Percentiles rank a stretch among this genome's conserved stretches.
Conservation (phyloP, 2,888 invertebrate genomes). For the Mythimna lalbum region DNA sequence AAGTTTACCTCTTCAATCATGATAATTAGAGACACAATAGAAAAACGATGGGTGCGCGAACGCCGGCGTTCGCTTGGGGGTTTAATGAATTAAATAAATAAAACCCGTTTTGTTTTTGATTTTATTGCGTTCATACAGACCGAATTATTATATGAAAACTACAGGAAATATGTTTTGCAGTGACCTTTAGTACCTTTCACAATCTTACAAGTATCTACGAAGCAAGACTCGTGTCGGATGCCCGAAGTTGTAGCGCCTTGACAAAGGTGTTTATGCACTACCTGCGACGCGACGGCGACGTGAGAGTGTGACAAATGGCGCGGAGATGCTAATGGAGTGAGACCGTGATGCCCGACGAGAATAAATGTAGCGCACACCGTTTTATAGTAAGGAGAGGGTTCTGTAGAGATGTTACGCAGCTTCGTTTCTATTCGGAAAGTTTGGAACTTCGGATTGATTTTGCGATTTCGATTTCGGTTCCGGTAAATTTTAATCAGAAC, state of each 20-base stretch:
- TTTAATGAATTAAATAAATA: no score
- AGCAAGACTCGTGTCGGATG: background rate
- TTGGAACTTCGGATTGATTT: no score
- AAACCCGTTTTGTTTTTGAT: no score
- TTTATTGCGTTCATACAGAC: no score
- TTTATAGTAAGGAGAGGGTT: background rate
- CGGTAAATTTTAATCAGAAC: no score
- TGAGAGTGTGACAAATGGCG: slow-evolving; percentile 29
- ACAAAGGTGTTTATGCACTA: slow-evolving; percentile 11
- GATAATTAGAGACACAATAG: no score
- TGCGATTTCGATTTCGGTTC: no score
- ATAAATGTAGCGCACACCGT: slow-evolving; percentile 31
- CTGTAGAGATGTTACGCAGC: no score
- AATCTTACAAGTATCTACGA: background rate
- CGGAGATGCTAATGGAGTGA: slow-evolving; percentile 40
- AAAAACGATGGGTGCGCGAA: no score
- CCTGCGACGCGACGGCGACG: slow-evolving; percentile 24
- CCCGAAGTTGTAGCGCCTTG: slow-evolving; percentile 15
- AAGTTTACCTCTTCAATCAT: no score
- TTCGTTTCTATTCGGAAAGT: no score
- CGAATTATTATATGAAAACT: background rate
- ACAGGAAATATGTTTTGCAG: background rate
- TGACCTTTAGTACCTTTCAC: background rate
- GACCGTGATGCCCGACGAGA: slow-evolving; percentile 19
- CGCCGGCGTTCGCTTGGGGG: no score